Conservation (phyloP, 2,113 vertebrate genomes). For the Platichthys flesus region DNA sequence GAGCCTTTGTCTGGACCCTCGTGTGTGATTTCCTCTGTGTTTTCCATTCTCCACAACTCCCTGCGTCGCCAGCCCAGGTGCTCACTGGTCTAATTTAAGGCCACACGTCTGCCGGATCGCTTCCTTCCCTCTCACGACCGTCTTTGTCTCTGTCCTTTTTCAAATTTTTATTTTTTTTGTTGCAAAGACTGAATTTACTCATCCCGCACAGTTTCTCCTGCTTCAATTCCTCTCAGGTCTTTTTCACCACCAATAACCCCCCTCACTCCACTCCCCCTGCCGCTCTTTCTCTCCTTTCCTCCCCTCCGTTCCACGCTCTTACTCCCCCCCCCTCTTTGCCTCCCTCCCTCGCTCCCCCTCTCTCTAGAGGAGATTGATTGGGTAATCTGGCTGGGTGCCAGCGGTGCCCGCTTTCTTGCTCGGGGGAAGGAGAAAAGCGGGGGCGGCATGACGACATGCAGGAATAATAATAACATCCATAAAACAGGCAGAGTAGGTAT, state of each 20-base stretch:
- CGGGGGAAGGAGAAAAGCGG: conserved; percentile 79
- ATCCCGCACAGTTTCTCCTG: conserved; percentile 46
- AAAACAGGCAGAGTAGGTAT: conserved; percentile 68
- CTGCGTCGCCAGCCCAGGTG: conserved; percentile 47
- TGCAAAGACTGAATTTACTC: conserved; percentile 58
- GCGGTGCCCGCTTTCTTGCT: conserved; percentile 77
- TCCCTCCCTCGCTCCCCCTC: conserved; percentile 22
- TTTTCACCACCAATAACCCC: conserved; percentile 36
- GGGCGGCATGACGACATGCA: conserved; percentile 76
- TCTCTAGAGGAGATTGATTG: conserved; percentile 80
- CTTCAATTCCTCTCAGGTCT: conserved; percentile 65
- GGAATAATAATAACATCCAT: conserved; percentile 81
- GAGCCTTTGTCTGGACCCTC: conserved; percentile 68
- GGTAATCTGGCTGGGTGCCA: conserved; percentile 83
- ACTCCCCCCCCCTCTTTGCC: conserved; percentile 42
- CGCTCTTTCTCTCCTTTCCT: conserved; percentile 59
- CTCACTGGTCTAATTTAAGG: conserved; percentile 31
- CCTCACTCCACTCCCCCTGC: conserved; percentile 4
- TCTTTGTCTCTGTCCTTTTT: conserved; percentile 45
- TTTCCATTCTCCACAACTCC: conserved; percentile 36
- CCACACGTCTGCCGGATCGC: conserved; percentile 36
- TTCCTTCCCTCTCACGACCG: conserved; percentile 6
- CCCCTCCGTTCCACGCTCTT: conserved; percentile 36
- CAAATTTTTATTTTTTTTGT: conserved; percentile 8
- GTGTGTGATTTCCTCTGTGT: conserved; percentile 38